Evolutionary conservation across 2,113 vertebrate species (phyloP), one percentile per base, ranked within the genome.

Genomic region (Lates calcarifer): DNA sequence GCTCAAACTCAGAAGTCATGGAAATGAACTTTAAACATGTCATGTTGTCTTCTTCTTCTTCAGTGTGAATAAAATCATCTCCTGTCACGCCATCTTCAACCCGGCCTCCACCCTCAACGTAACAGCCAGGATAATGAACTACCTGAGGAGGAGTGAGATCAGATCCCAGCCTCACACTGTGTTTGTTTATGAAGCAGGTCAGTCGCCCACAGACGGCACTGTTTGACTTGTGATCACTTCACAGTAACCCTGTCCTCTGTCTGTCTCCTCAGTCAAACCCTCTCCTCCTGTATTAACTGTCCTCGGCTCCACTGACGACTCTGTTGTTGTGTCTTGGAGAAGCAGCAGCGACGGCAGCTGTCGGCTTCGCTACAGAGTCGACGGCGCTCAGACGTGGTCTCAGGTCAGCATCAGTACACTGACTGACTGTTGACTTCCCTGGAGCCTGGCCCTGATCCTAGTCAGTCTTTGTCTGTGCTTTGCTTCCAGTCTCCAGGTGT

Each of bases 211-310:
- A 29, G 9, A 20, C 20, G 62, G 5, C 14, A 45, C 28, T n/a
- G 58, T 37, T 22, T 13, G 60, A 55, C 26, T 3, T 15, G 28
- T 57, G 3, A 11, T 45, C 15, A 3, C 26, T 18, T 2, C 62
- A 8, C 17, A 20, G 20, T 35, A 3, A 20, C 29, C 18, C n/a
- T 24, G 15, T 45, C 17, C 60, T 60, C 37, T 17, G 49, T 73
- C 33, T 79, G 77, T 85, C 35, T 45, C 45, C 39, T 60, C 79
- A 91, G 90, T 35, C 31, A 85, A 79, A 71, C 82, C 86, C 3
- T 14, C 20, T 11, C 63, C 0, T 60, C 84, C 86, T n/a, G 47
- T 49, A 0, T 2, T 87, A 6, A 15, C 55, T 7, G 17, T 65
- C 0, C 58, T 64, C 0, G 0, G 26, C 62, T 81, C 58, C 57